Conservation (phyloP, 2,113 vertebrate species). For the Sinocyclocheilus grahami region DNA sequence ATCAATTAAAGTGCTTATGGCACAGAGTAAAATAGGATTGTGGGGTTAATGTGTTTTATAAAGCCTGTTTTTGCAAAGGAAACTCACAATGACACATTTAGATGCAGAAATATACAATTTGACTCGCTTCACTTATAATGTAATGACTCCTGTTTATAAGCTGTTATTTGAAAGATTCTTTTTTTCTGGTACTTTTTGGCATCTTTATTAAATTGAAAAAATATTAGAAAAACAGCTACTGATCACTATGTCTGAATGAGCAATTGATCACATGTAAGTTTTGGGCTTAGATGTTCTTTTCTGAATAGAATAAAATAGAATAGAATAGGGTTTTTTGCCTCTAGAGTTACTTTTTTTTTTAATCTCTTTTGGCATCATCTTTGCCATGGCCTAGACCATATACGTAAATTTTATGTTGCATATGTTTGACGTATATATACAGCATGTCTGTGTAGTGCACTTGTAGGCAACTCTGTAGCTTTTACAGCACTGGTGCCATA, state of each 20-base stretch:
- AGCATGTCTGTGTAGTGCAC: conserved; percentile 34
- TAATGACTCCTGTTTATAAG: too few relatives aligned
- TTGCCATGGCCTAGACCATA: not conserved
- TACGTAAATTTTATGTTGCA: not conserved
- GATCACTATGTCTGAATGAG: not conserved
- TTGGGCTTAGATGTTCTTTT: not conserved
- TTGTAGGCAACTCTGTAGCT: conserved; percentile 28
- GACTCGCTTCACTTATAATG: too few relatives aligned
- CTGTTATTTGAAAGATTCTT: too few relatives aligned
- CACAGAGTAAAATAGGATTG: too few relatives aligned
- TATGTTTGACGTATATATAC: not conserved
- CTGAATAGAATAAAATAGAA: not conserved
- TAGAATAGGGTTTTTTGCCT: not conserved
- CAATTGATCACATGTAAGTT: not conserved
- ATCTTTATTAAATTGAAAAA: not conserved
- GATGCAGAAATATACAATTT: too few relatives aligned
- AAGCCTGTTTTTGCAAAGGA: too few relatives aligned
- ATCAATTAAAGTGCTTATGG: too few relatives aligned
- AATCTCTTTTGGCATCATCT: not conserved
- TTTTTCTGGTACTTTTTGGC: too few relatives aligned
- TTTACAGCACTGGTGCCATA: conserved; percentile 43
- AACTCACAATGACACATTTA: too few relatives aligned
- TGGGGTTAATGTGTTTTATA: too few relatives aligned
- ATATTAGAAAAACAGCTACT: not conserved
- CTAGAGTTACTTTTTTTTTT: not conserved